Evolutionary conservation across 2,888 invertebrate genomes (phyloP).

Genomic region (Drosophila hawaiiensis): DNA sequence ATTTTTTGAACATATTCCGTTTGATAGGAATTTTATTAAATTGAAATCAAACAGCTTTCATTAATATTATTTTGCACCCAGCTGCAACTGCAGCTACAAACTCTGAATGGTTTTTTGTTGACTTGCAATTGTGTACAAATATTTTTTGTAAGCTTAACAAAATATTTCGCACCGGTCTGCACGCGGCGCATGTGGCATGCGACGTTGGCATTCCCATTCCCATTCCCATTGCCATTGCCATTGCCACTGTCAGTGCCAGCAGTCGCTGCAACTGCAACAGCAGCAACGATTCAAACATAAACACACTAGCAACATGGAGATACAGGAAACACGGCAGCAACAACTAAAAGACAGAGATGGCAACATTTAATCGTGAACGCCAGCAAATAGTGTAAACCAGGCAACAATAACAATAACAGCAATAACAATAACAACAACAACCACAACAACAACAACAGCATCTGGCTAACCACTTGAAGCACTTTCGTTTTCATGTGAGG

Average conservation of each 20-base stretch:
- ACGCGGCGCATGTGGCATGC: slow-evolving; percentile 66
- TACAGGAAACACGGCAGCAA: slow-evolving; percentile 71
- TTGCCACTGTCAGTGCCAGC: slow-evolving; percentile 26
- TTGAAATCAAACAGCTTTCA: background rate
- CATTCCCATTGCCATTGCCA: slow-evolving; percentile 36
- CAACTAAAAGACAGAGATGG: slow-evolving; percentile 45
- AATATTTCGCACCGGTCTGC: slow-evolving; percentile 66
- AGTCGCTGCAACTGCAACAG: slow-evolving; percentile 26
- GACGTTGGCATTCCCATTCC: slow-evolving; percentile 55
- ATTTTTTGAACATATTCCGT: background rate
- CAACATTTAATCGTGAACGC: slow-evolving; percentile 61
- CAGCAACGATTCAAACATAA: slow-evolving; percentile 51
- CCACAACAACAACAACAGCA: slow-evolving; percentile 38
- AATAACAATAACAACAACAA: slow-evolving; percentile 12
- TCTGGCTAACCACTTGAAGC: slow-evolving; percentile 75
- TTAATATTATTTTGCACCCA: slow-evolving; percentile 1
- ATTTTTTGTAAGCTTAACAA: slow-evolving; percentile 62
- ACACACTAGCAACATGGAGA: slow-evolving; percentile 60
- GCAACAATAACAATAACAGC: slow-evolving; percentile 23
- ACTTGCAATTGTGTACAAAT: slow-evolving; percentile 46
- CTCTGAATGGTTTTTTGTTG: slow-evolving; percentile 18
- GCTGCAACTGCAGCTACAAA: slow-evolving; percentile 19
- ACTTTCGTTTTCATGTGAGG: slow-evolving; percentile 84
- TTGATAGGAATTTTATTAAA: background rate
- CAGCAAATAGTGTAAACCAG: slow-evolving; percentile 48